Conservation (phyloP, 2,113 vertebrate species). For the Felis chaus region DNA sequence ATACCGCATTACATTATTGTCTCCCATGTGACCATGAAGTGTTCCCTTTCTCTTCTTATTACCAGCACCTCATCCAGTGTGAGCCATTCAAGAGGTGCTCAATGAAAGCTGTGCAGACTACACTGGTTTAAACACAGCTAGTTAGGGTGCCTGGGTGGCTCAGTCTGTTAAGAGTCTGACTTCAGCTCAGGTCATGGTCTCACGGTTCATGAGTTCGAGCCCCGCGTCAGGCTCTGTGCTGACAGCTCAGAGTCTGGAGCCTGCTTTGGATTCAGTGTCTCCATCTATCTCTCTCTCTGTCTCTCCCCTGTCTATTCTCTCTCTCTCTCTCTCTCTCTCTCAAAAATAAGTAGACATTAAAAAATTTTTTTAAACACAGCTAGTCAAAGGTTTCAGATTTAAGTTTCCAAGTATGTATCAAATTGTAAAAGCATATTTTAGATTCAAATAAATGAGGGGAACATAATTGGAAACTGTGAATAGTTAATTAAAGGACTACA, state of each 20-base stretch:
- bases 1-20: neutral
- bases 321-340: too few relatives aligned
- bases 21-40: neutral
- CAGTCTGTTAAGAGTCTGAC: too few relatives aligned
- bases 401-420: neutral
- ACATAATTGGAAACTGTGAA: neutral
- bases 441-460: neutral
- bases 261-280: too few relatives aligned
- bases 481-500: neutral
- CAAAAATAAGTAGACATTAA: too few relatives aligned
- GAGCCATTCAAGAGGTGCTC: neutral
- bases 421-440: neutral
- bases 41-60: neutral
- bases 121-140: neutral
- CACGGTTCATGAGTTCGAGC: too few relatives aligned
- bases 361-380: neutral
- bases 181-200: too few relatives aligned
- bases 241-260: too few relatives aligned
- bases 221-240: accelerated
- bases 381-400: neutral
- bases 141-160: too few relatives aligned
- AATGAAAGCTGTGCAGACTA: neutral
- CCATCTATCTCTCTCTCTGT: too few relatives aligned
- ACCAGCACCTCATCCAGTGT: neutral
- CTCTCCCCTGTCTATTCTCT: too few relatives aligned